These are phyloP conservation scores for Eupeodes luniger DNA, from an alignment of 2,888 invertebrate genomes.

Conservation along the genomic window DNA sequence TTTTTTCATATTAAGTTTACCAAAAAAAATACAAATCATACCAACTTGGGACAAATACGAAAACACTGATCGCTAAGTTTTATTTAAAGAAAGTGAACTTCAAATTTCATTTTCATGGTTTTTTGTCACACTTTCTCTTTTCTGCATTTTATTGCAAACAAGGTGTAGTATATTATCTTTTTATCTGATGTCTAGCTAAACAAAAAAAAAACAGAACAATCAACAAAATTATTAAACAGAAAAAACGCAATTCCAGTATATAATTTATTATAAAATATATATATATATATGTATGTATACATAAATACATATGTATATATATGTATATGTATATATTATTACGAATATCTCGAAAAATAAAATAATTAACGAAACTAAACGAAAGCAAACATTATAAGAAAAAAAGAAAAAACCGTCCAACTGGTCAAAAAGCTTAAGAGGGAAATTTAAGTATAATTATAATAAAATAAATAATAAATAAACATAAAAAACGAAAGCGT, in stretches of 20 bases:
- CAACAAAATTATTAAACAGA: not conserved
- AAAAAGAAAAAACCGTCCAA: constrained; percentile 35
- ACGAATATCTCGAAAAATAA: constrained; percentile 8
- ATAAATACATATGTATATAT: not conserved
- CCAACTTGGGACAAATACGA: not conserved
- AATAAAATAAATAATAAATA: constrained; percentile 22
- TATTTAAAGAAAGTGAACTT: not conserved
- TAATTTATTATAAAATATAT: not conserved
- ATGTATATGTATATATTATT: not conserved
- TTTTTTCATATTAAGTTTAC: not conserved
- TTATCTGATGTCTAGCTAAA: constrained; percentile 4
- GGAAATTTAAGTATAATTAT: constrained; percentile 19
- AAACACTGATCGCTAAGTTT: not conserved
- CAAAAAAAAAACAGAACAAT: constrained; percentile 20
- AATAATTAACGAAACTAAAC: constrained; percentile 17
- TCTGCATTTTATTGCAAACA: constrained; percentile 3
- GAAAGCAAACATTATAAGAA: constrained; percentile 18
- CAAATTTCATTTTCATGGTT: not conserved
- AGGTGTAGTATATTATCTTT: constrained; percentile 3
- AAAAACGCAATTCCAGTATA: not conserved
- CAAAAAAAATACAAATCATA: not conserved
- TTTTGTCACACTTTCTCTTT: not conserved
- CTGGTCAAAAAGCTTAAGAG: constrained; percentile 38
- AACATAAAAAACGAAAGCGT: constrained; percentile 10
- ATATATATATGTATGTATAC: not conserved